Base-by-base conservation (phyloP, 2,888 invertebrate genomes). In the Trichogramma dendrolimi region DNA sequence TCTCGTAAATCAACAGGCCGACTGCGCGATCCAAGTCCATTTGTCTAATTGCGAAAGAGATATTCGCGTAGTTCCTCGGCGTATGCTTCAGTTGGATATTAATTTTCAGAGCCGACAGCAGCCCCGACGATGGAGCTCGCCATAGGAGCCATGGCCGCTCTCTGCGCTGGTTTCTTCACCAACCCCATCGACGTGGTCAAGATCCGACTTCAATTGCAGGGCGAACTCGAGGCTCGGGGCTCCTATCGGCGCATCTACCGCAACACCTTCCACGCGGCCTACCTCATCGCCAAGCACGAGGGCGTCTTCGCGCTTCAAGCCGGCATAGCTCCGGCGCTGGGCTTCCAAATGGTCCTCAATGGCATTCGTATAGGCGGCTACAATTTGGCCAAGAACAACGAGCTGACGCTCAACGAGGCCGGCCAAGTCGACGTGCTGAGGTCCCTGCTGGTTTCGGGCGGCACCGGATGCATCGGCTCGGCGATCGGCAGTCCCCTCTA, bases 101-200 rank as follows among this genome's bases (percentile, higher is more conserved):
- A 48, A 48, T n/a, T 11, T 6, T 5, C 27, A 11, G 11, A 48
- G 5, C 5, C 5, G 27, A 48, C 11, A 6, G 6, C 4, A 48
- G 27, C n/a, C 51, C 6, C 27, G 40, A 38, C 27, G 10, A 62
- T 65, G 62, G 93, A 94, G 74, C 87, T 93, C 78, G 79, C 84
- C 2, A 83, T 91, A 72, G 95, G 92, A 39, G 95, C 88, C 0
- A 70, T 83, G 2, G 89, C 91, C 0, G 92, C 93, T 0, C 87
- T 89, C 74, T 88, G 90, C 42, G 94, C 94, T 0, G 90, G 92
- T 5, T 73, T 92, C 50, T 90, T 94, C 73, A 93, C 94, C 0
- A 96, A 96, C 77, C 95, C 95, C 0, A 84, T 94, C 69, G 95
- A 95, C 75, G 94, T 95, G 3, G 80, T 94, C 10, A 96, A 96